These are phyloP conservation scores for Garra rufa DNA, from an alignment of 2,113 vertebrate species.

Conservation along the genomic window DNA sequence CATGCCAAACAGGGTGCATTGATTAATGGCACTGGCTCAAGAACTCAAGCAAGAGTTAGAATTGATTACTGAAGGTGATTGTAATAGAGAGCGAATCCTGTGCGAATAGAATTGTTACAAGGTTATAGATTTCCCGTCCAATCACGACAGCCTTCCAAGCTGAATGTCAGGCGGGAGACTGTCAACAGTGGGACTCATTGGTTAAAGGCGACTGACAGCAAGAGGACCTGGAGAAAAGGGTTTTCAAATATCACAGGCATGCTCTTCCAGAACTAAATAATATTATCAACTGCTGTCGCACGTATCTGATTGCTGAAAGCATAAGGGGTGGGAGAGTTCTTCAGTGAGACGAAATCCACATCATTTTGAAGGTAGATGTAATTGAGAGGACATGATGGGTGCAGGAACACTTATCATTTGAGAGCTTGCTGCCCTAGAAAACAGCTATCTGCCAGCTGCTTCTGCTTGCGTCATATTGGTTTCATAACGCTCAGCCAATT, in stretches of 20 bases:
- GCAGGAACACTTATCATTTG: not conserved
- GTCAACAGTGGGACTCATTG: slow-evolving; percentile 44
- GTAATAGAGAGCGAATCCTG: slow-evolving; percentile 10
- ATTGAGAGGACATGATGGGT: not conserved
- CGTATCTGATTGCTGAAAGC: not conserved
- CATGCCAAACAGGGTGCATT: not conserved
- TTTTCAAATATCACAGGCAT: not conserved
- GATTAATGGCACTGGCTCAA: not conserved
- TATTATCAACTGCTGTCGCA: slow-evolving; percentile 9
- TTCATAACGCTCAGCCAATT: slow-evolving; percentile 3
- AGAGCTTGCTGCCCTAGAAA: slow-evolving; percentile 28
- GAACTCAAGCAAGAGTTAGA: not conserved
- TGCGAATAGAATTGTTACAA: slow-evolving; percentile 38
- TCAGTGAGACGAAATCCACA: not conserved
- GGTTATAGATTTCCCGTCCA: slow-evolving; percentile 50
- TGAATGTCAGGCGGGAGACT: slow-evolving; percentile 50
- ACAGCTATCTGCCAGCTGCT: not conserved
- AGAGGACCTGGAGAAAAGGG: not conserved
- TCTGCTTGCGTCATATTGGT: not conserved
- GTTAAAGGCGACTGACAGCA: not conserved
- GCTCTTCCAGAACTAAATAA: slow-evolving; percentile 5
- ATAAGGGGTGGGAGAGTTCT: not conserved
- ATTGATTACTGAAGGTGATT: slow-evolving; percentile 33
- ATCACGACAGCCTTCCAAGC: slow-evolving; percentile 47
- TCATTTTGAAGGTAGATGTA: not conserved